Conservation (phyloP, 2,113 vertebrate species). For the Herpailurus yagouaroundi region DNA sequence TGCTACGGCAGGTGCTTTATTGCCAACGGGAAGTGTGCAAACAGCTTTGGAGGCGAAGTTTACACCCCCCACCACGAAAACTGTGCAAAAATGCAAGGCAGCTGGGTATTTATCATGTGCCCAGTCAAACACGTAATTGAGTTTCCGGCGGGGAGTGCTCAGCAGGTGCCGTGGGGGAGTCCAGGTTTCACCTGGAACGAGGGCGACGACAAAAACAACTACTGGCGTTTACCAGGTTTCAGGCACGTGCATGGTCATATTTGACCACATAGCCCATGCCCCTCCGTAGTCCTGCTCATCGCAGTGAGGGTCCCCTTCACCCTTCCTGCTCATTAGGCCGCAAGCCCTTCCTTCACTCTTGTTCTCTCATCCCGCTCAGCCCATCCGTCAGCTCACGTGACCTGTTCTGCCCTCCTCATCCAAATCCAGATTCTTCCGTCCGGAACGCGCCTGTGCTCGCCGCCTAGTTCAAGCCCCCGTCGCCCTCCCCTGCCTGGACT, state of each 20-base stretch:
- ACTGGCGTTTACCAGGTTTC: neutral
- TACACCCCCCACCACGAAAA: neutral
- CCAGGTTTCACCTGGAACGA: neutral
- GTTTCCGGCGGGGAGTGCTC: too few species aligned
- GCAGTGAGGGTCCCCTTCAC: neutral
- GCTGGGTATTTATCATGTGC: too few species aligned
- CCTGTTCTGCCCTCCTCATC: neutral
- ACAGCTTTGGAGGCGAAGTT: neutral
- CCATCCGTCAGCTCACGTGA: fast-evolving
- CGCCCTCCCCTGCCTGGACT: too few species aligned
- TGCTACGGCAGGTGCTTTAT: neutral
- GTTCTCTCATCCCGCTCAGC: neutral
- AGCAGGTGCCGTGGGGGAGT: neutral
- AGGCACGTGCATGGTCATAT: fast-evolving
- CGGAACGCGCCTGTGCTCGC: neutral
- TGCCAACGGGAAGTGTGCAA: fast-evolving
- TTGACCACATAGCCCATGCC: neutral
- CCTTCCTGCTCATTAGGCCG: neutral
- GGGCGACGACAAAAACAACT: neutral
- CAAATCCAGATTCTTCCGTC: neutral
- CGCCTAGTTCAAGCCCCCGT: fast-evolving
- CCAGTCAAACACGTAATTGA: neutral
- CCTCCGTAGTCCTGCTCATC: neutral
- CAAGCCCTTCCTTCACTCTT: neutral
- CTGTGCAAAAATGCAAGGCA: neutral